Percentiles rank a stretch among this genome's conserved stretches.
phyloP scores from a whole-genome alignment of 2,888 invertebrate species.

The Platerodrilus igneus region DNA sequence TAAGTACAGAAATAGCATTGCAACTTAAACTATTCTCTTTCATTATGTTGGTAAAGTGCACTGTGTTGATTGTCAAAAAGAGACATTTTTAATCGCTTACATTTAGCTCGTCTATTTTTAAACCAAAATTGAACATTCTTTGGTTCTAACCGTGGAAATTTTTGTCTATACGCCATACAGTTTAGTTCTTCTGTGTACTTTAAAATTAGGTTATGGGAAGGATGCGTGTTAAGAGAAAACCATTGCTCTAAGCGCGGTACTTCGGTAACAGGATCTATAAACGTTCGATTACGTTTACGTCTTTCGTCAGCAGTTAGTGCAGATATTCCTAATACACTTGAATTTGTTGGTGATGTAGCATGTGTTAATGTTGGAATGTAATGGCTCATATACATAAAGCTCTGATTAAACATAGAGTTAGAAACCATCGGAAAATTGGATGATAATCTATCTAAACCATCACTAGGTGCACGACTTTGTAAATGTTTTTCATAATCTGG shows the following conservation, averaged over 20 bases:
- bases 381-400: conserved; percentile 89
- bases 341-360: conserved; percentile 53
- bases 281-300: conserved; percentile 93
- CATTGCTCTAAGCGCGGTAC: conserved; percentile 91
- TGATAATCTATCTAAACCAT: conserved; percentile 46
- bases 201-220: conserved; percentile 94
- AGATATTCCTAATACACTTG: conserved; percentile 53
- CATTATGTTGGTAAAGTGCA: conserved; percentile 58
- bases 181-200: conserved; percentile 98
- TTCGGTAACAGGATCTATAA: conserved; percentile 98
- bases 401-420: conserved; percentile 83
- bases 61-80: conserved; percentile 71
- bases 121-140: conserved; percentile 99
- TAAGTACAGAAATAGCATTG: conserved; percentile 16
- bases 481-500: conserved; percentile 39
- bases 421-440: conserved; percentile 74
- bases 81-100: conserved; percentile 92
- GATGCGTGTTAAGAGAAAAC: conserved; percentile 98
- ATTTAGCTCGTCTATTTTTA: conserved; percentile 97
- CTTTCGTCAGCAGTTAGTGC: conserved; percentile 76
- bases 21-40: conserved; percentile 48
- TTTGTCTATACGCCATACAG: conserved; percentile 93
- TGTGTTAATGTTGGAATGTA: conserved; percentile 64
- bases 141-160: conserved; percentile 96
- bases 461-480: conserved; percentile 38